These are phyloP conservation scores for Tautogolabrus adspersus DNA, from an alignment of 2,113 vertebrate genomes.

Conservation along the genomic window DNA sequence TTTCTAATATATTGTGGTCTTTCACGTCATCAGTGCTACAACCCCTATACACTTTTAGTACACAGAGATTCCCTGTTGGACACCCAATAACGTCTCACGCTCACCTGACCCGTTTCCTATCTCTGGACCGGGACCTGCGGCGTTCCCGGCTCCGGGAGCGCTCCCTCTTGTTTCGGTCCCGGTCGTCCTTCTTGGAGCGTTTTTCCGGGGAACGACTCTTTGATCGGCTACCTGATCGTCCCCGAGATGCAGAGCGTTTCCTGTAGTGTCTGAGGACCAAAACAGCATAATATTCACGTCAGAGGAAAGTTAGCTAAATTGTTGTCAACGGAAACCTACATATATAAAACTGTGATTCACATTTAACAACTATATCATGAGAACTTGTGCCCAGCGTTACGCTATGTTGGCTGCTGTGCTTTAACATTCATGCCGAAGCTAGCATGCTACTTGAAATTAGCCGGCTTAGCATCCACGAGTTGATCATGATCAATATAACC, in stretches of 20 bases:
- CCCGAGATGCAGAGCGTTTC: conserved; percentile 92
- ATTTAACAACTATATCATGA: too few species aligned
- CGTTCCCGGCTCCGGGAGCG: conserved; percentile 93
- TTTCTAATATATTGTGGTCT: too few species aligned
- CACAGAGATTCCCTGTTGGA: background rate
- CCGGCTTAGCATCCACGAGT: background rate
- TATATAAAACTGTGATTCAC: too few species aligned
- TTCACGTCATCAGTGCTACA: background rate
- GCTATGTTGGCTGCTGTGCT: background rate
- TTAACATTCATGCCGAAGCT: background rate
- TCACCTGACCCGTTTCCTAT: conserved; percentile 92
- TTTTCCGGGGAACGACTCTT: conserved; percentile 96
- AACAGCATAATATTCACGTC: accelerated
- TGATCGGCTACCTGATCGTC: conserved; percentile 91
- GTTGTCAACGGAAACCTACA: too few species aligned
- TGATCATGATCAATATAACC: background rate
- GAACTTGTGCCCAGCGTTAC: too few species aligned
- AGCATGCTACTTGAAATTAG: conserved; percentile 33
- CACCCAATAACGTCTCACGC: background rate
- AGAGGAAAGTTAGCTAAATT: background rate
- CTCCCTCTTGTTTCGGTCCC: conserved; percentile 85
- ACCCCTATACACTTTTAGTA: background rate
- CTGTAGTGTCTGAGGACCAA: conserved; percentile 89
- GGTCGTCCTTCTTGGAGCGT: conserved; percentile 90
- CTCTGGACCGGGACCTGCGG: conserved; percentile 92